Conservation (phyloP, 2,888 invertebrate species). For the Sicus ferrugineus region DNA sequence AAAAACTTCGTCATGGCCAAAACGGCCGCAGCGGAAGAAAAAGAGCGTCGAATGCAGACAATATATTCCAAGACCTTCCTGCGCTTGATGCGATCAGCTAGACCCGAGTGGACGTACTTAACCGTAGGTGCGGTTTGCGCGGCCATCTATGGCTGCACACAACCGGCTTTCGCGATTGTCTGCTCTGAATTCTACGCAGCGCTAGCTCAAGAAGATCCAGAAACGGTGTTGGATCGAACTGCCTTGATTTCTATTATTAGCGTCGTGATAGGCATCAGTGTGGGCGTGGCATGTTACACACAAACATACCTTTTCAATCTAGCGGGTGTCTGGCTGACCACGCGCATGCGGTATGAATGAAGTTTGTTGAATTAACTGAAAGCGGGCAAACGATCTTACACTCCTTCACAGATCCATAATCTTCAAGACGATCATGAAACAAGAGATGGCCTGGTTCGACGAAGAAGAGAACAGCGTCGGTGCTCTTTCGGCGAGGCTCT, state of each 20-base stretch:
- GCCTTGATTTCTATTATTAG: conserved; percentile 71
- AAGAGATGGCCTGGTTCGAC: conserved; percentile 81
- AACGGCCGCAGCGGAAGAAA: conserved; percentile 1
- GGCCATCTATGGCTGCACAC: conserved; percentile 72
- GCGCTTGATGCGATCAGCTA: conserved; percentile 68
- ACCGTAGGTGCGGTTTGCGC: conserved; percentile 72
- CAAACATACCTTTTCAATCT: conserved; percentile 78
- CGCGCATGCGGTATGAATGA: conserved; percentile 64
- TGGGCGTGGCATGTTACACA: conserved; percentile 72
- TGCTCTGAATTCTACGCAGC: conserved; percentile 77
- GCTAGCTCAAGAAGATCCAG: conserved; percentile 61
- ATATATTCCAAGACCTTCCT: conserved; percentile 55
- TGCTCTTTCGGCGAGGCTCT: conserved; percentile 73
- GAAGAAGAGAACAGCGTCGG: conserved; percentile 74
- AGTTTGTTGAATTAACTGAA: not conserved
- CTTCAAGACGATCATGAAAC: conserved; percentile 73
- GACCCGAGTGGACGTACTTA: conserved; percentile 74
- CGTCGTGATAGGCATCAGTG: conserved; percentile 70
- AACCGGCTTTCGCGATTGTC: conserved; percentile 78
- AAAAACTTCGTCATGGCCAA: conserved; percentile 12
- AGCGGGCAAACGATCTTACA: not conserved
- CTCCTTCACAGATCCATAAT: conserved; percentile 56
- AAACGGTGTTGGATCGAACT: conserved; percentile 68
- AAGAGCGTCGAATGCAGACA: conserved; percentile 14
- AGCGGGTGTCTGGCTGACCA: conserved; percentile 78